Evolutionary conservation across 2,113 vertebrate genomes (phyloP).

Genomic region (Eclectus roratus): DNA sequence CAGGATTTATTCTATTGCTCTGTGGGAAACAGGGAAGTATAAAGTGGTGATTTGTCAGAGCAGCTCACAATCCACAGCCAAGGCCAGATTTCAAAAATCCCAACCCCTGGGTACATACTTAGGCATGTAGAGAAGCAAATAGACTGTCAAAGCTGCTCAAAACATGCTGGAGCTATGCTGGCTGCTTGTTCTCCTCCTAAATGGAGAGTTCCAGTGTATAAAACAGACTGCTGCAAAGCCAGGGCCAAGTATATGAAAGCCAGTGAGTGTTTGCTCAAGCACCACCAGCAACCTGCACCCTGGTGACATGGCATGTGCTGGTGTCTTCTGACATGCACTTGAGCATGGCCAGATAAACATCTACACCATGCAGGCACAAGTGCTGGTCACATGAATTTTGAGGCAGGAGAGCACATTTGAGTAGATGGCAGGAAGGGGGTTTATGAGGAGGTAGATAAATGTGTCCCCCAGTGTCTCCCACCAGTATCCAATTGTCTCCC

Average conservation of each 20-base stretch:
- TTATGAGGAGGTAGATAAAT: neutral
- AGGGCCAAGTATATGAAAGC: neutral
- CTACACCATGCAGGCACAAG: neutral
- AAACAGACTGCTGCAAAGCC: neutral
- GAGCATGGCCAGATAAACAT: neutral
- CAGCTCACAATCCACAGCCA: neutral
- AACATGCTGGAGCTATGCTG: neutral
- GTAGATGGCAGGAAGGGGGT: neutral
- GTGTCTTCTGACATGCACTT: accelerated
- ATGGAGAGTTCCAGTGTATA: neutral
- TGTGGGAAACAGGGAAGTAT: neutral
- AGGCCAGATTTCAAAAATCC: neutral
- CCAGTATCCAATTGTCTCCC: neutral
- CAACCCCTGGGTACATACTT: neutral
- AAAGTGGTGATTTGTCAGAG: neutral
- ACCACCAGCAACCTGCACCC: neutral
- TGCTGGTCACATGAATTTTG: neutral
- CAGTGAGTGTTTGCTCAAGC: neutral
- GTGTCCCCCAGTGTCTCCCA: neutral
- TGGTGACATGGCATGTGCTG: neutral
- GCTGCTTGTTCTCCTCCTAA: neutral
- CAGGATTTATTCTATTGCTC: neutral
- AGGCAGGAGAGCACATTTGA: neutral
- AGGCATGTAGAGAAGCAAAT: slow-evolving; percentile 3
- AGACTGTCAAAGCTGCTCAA: neutral